Percentiles rank a stretch among this genome's conserved stretches.
Conservation (phyloP, 1,140 invertebrate genomes). For the Lepidurus couesii region DNA sequence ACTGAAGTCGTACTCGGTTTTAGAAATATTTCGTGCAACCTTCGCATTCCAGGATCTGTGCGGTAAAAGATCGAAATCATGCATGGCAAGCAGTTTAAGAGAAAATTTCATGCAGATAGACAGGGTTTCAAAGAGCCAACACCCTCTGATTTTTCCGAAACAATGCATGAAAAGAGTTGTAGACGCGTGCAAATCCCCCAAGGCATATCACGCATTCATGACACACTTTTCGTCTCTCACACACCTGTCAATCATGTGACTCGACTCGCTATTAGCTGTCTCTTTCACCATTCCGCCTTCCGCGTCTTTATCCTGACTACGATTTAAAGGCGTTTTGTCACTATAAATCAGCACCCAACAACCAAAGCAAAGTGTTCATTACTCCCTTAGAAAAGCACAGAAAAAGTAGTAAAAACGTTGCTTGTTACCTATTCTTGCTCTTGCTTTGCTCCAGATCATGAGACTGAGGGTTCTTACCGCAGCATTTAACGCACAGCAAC, state of each 20-base stretch:
- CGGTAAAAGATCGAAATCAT: background rate
- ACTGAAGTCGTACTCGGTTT: conserved; percentile 15
- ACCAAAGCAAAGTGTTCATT: background rate
- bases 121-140: no score
- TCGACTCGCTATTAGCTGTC: conserved; percentile 5
- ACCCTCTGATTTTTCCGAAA: no score
- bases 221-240: background rate
- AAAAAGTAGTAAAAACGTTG: background rate
- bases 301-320: background rate
- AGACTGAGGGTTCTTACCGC: background rate
- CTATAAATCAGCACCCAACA: background rate
- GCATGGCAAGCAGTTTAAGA: background rate
- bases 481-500: background rate
- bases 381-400: background rate
- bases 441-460: background rate
- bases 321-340: conserved; percentile 3
- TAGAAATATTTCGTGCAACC: background rate
- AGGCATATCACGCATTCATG: background rate
- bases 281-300: background rate
- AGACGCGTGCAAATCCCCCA: no score
- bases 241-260: conserved; percentile 14
- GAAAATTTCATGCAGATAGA: background rate
- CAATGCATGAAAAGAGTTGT: no score
- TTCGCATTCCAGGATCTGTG: conserved; percentile 10
- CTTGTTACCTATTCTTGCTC: background rate